These are phyloP conservation scores for Nicator chloris DNA, from an alignment of 2,113 vertebrate genomes.

Conservation along the genomic window DNA sequence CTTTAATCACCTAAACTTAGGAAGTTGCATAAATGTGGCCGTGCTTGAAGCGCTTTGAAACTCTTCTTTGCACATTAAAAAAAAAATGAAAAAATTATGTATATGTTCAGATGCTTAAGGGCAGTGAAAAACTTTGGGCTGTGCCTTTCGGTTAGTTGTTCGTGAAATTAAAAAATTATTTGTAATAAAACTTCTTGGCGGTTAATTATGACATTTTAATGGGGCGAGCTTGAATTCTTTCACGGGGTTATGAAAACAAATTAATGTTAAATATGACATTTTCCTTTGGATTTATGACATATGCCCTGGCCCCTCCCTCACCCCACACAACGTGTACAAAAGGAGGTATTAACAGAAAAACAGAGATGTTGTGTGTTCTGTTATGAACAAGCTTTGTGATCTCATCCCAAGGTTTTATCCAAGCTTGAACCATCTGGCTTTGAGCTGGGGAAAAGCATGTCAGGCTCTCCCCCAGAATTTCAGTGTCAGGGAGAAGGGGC, in stretches of 20 bases:
- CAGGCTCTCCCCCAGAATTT: constrained; percentile 81
- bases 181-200: constrained; percentile 27
- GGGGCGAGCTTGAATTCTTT: constrained; percentile 41
- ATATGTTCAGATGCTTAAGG: neutral
- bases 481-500: constrained; percentile 71
- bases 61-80: neutral
- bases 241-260: constrained; percentile 59
- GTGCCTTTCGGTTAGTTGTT: neutral
- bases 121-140: neutral
- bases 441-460: constrained; percentile 74
- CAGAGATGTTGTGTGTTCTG: constrained; percentile 64
- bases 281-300: constrained; percentile 57
- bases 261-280: constrained; percentile 60
- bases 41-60: neutral
- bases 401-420: constrained; percentile 75
- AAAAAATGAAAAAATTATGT: no score
- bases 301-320: constrained; percentile 4
- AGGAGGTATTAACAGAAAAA: constrained; percentile 59
- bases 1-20: neutral
- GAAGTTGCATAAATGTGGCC: neutral
- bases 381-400: constrained; percentile 73
- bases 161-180: constrained; percentile 1
- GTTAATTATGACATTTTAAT: constrained; percentile 65
- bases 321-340: constrained; percentile 49
- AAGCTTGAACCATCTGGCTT: constrained; percentile 84